phyloP scores from a whole-genome alignment of 2,797 vertebrate genomes.

The Argentina silus region DNA sequence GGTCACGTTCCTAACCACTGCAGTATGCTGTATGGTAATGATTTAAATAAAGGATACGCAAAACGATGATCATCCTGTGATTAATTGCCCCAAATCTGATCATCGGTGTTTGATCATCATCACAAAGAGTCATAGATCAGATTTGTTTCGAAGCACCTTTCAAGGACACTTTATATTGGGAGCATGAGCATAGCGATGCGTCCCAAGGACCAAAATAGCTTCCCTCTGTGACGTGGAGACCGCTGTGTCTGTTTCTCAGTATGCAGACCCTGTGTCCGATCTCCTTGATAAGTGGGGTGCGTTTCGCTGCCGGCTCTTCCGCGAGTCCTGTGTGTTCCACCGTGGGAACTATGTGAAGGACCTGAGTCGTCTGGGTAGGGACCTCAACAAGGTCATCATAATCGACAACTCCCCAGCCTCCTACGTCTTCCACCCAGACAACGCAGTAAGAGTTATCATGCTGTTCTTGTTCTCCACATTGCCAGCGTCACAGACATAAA shows the following conservation, averaged over 20 bases:
- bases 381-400: slow-evolving; percentile 94
- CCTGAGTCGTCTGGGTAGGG: slow-evolving; percentile 92
- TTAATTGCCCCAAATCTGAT: no score
- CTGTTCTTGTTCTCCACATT: not conserved
- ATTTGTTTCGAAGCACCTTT: no score
- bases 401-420: slow-evolving; percentile 97
- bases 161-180: no score
- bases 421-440: slow-evolving; percentile 96
- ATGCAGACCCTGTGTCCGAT: slow-evolving; percentile 94
- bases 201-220: no score
- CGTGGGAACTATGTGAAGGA: slow-evolving; percentile 98
- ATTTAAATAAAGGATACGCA: no score
- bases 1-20: no score
- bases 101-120: no score
- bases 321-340: slow-evolving; percentile 97
- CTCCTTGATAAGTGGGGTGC: slow-evolving; percentile 95
- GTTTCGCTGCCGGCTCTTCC: slow-evolving; percentile 91
- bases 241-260: slow-evolving; percentile 71
- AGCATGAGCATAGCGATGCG: not conserved
- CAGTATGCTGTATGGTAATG: no score
- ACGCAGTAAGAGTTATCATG: slow-evolving; percentile 78
- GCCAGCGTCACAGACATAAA: no score
- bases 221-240: no score
- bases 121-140: no score
- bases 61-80: no score